Conservation (phyloP, 2,113 vertebrate species). For the Delphinus delphis region DNA sequence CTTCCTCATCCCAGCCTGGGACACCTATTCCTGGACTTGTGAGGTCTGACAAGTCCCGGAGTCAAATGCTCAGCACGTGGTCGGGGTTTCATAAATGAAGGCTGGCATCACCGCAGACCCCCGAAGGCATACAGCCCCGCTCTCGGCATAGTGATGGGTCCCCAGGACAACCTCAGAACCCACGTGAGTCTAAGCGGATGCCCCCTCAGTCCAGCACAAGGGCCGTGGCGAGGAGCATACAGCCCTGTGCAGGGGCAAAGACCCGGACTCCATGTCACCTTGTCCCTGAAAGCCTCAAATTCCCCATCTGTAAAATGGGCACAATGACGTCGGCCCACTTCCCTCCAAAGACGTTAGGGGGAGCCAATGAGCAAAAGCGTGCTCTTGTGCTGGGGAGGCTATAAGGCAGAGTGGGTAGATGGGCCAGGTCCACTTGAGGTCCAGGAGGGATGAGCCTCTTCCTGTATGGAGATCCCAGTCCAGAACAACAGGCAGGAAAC, state of each 20-base stretch:
- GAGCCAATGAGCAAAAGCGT: accelerated
- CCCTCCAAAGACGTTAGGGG: background rate
- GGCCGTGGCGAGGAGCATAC: background rate
- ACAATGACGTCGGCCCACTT: accelerated
- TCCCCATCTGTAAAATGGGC: background rate
- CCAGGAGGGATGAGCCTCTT: background rate
- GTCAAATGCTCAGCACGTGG: background rate
- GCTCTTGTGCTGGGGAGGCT: background rate
- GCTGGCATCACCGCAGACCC: background rate
- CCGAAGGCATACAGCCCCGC: background rate
- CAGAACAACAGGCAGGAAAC: background rate
- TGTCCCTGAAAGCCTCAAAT: background rate
- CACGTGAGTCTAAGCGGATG: accelerated
- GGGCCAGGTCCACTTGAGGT: background rate
- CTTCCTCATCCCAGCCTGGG: background rate
- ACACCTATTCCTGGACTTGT: background rate
- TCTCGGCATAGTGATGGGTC: background rate
- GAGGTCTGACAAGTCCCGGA: background rate
- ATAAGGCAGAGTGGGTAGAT: background rate
- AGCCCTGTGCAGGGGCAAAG: accelerated
- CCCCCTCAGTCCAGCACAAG: too few relatives aligned
- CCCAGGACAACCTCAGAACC: background rate
- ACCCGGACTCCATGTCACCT: background rate
- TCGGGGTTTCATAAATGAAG: background rate
- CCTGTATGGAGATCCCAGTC: background rate